Evolutionary conservation across 2,113 vertebrate genomes (phyloP).

Genomic region (Taurulus bubalis): DNA sequence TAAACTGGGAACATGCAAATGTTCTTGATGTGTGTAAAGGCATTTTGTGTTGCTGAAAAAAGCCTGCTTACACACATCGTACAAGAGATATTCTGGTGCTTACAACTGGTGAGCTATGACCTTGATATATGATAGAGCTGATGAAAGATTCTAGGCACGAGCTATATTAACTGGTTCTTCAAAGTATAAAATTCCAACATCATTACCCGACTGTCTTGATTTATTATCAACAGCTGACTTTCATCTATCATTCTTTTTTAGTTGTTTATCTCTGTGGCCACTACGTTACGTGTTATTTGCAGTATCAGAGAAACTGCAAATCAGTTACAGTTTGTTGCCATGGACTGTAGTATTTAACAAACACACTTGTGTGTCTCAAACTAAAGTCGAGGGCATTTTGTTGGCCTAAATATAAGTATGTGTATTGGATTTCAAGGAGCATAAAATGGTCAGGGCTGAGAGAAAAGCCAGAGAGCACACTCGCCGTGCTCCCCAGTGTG

Average conservation of each 20-base stretch:
- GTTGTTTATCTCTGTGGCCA: conserved; percentile 26
- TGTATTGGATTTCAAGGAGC: conserved; percentile 74
- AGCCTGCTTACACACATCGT: neutral
- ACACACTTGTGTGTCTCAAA: conserved; percentile 33
- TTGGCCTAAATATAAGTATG: conserved; percentile 76
- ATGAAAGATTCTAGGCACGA: conserved; percentile 34
- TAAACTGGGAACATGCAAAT: neutral
- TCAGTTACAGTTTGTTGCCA: conserved; percentile 47
- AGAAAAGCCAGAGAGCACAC: conserved; percentile 38
- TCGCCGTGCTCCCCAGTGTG: conserved; percentile 20
- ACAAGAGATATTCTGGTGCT: conserved; percentile 28
- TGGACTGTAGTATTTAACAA: conserved; percentile 39
- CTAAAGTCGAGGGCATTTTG: conserved; percentile 50
- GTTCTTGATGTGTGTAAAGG: conserved; percentile 1
- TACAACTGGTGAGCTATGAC: conserved; percentile 27
- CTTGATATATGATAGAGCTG: conserved; percentile 31
- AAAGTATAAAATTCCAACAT: conserved; percentile 43
- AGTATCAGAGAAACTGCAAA: conserved; percentile 37
- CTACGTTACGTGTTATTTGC: conserved; percentile 1
- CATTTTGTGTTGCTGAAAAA: conserved; percentile 12
- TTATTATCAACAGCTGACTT: conserved; percentile 70
- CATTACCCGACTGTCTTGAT: conserved; percentile 48
- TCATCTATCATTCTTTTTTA: conserved; percentile 53
- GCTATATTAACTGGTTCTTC: conserved; percentile 19
- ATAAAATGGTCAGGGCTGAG: conserved; percentile 59